Conservation (phyloP, 2,113 vertebrate species). For the Fregetta grallaria region DNA sequence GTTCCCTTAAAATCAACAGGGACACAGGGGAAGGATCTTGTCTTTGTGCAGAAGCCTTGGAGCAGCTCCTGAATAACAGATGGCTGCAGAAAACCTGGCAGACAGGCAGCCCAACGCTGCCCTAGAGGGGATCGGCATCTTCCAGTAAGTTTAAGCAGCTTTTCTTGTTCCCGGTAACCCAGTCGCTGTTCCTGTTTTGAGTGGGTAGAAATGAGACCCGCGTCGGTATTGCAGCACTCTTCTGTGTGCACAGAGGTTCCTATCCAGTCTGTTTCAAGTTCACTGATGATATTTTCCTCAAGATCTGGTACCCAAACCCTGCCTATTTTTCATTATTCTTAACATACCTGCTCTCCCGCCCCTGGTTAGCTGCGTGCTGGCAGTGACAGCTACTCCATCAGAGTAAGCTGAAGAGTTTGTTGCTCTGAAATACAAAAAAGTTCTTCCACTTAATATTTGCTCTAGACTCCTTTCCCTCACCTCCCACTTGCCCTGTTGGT, state of each 20-base stretch:
- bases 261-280: not conserved
- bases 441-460: not conserved
- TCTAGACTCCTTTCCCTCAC: not conserved
- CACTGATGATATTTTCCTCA: not conserved
- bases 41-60: not conserved
- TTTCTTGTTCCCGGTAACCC: not conserved
- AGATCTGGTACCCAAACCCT: not conserved
- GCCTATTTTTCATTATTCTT: not conserved
- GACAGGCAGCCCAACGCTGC: not conserved
- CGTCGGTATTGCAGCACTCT: not conserved
- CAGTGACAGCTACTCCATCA: not conserved
- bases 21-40: not conserved
- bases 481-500: not conserved
- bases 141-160: not conserved
- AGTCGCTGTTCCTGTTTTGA: fast-evolving
- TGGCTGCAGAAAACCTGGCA: not conserved
- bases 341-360: not conserved
- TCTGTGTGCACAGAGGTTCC: not conserved
- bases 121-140: not conserved
- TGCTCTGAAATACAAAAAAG: not conserved
- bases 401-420: not conserved
- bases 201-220: not conserved
- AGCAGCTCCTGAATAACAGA: not conserved
- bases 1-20: not conserved
- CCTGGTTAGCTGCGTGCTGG: fast-evolving